phyloP scores from a whole-genome alignment of 1,140 invertebrate species.

The Halesus radiatus region DNA sequence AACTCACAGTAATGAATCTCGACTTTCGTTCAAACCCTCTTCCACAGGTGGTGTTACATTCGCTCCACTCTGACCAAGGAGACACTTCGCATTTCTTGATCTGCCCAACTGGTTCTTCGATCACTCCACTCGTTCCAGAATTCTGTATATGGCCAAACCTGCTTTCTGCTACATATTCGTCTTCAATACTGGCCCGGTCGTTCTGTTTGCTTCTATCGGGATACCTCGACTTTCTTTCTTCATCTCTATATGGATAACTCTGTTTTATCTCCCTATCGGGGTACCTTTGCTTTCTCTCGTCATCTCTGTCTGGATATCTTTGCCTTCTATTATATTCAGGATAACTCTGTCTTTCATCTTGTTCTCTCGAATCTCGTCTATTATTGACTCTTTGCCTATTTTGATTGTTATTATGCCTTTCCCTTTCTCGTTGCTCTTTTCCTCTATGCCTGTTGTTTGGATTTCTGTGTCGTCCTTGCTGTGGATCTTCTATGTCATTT shows the following conservation, averaged over 20 bases:
- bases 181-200: slow-evolving; percentile 5
- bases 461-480: slow-evolving; percentile 24
- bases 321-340: neutral
- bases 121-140: slow-evolving; percentile 29
- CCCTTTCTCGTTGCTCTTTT: slow-evolving; percentile 14
- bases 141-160: slow-evolving; percentile 4
- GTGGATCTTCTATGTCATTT: slow-evolving; percentile 20
- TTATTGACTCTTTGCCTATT: slow-evolving; percentile 6
- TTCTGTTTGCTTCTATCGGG: neutral
- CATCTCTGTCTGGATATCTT: neutral
- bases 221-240: neutral
- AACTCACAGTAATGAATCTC: slow-evolving; percentile 61
- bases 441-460: slow-evolving; percentile 12
- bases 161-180: neutral
- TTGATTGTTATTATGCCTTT: slow-evolving; percentile 3
- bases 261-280: neutral
- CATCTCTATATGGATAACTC: neutral
- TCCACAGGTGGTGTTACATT: slow-evolving; percentile 78
- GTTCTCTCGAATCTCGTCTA: neutral
- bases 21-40: slow-evolving; percentile 73
- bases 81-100: slow-evolving; percentile 70
- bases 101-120: slow-evolving; percentile 56
- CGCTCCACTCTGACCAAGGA: slow-evolving; percentile 77
- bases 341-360: neutral
- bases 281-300: neutral